Evolutionary conservation across 2,797 vertebrate species (phyloP), one percentile per base, ranked within the genome.

Genomic region (Onychomys torridus): DNA sequence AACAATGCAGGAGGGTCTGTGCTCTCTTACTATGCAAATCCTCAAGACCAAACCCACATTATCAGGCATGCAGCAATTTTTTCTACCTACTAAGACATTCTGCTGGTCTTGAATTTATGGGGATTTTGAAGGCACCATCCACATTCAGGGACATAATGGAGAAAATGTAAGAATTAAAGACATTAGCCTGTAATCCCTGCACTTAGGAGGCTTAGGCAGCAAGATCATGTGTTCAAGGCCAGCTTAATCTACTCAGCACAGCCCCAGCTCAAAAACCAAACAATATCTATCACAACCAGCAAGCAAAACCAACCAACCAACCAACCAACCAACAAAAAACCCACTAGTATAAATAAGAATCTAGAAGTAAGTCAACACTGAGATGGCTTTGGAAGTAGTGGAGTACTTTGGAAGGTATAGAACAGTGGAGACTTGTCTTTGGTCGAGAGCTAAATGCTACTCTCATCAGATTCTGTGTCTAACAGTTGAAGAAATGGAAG

Each of bases 401-500:
- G 71, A 75, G 11, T 13, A 40, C 37, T 75, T 75, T 75, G 71
- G 71, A 75, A 43, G 37, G 4, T 78, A 29, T 2, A 61, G 34
- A 21, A 3, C 16, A 34, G 89, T 8, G 84, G 73, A 93, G 29
- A 21, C 29, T n/a, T 76, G 29, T 46, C 32, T 91, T 69, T 88
- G 52, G 32, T 86, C 25, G 57, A 40, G 21, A 81, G 52, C 49
- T 84, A 73, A 73, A 46, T 13, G 25, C 17, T 46, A 27, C 27
- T 79, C 52, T 13, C 4, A 34, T 57, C 27, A n/a, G 32, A 69
- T 63, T 27, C 14, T 92, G 87, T 17, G 2, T 92, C 71, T 78
- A 86, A 86, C 37, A 89, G 65, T 25, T 82, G 32, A 81, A 85
- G 37, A 79, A 90, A 92, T 59, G 37, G 57, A 90, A 69, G n/a